Percentiles rank a stretch among this genome's conserved stretches.
These are phyloP conservation scores for Gobionotothen gibberifrons DNA, from an alignment of 2,797 vertebrate species.

Conservation along the genomic window DNA sequence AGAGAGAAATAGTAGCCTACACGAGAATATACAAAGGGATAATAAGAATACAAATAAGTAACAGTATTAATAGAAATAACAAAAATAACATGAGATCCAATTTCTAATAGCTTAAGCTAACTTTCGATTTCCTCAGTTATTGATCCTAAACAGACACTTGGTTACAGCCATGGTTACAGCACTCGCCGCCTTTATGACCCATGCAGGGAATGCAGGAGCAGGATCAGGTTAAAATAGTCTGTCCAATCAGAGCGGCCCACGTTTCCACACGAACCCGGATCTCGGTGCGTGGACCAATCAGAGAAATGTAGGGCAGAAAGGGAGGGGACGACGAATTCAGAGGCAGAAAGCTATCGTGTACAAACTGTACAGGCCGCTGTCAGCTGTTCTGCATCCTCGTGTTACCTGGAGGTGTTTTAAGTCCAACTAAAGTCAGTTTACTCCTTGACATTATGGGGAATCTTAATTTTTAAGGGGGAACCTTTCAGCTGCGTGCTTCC, in stretches of 20 bases:
- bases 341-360: conserved; percentile 30
- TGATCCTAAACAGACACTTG: neutral
- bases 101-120: neutral
- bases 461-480: conserved; percentile 55
- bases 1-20: too few relatives aligned
- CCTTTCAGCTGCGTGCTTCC: conserved; percentile 34
- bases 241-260: conserved; percentile 82
- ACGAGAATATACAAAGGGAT: too few relatives aligned
- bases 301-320: conserved; percentile 44
- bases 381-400: conserved; percentile 25
- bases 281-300: conserved; percentile 61
- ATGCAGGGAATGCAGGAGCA: conserved; percentile 38
- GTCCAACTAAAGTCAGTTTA: rapidly evolving
- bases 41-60: too few relatives aligned
- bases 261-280: conserved; percentile 74
- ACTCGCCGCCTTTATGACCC: neutral
- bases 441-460: rapidly evolving
- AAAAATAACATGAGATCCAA: neutral
- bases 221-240: conserved; percentile 60
- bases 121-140: neutral
- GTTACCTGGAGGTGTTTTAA: conserved; percentile 5
- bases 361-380: neutral
- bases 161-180: neutral
- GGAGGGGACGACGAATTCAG: conserved; percentile 15
- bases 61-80: too few relatives aligned